Evolutionary conservation across 1,140 invertebrate genomes (phyloP).

Genomic region (Rhagoletis zephyria): DNA sequence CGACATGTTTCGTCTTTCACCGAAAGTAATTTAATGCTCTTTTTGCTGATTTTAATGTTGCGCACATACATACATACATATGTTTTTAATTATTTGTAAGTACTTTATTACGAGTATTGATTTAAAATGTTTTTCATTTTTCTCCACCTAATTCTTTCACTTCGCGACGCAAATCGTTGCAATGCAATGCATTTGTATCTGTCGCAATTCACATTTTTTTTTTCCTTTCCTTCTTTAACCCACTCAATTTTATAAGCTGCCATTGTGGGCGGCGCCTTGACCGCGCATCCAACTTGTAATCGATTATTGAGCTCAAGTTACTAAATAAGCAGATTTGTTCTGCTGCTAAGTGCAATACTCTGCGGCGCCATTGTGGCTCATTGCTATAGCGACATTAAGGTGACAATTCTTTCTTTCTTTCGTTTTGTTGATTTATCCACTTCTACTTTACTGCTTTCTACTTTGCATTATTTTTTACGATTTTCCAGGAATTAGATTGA

Average conservation of each 20-base stretch:
- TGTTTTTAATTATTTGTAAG: too few species aligned
- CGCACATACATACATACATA: too few species aligned
- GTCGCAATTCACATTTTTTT: not conserved
- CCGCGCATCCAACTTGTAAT: not conserved
- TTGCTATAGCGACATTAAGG: not conserved
- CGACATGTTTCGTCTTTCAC: too few species aligned
- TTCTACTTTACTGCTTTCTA: not conserved
- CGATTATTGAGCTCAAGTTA: not conserved
- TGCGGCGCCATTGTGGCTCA: not conserved
- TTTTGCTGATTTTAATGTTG: too few species aligned
- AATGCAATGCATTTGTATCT: not conserved
- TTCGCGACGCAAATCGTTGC: not conserved
- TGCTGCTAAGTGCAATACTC: not conserved
- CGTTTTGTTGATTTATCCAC: not conserved
- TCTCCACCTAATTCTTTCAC: too few species aligned
- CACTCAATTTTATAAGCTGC: too few species aligned
- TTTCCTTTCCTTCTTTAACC: too few species aligned
- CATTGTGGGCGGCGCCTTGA: too few species aligned
- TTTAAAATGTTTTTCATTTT: too few species aligned
- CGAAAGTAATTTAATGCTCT: too few species aligned
- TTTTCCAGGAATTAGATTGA: slow-evolving; percentile 11
- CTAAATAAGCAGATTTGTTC: not conserved
- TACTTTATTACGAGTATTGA: too few species aligned
- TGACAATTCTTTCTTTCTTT: slow-evolving; percentile 20
- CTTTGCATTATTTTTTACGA: slow-evolving; percentile 12